phyloP scores from a whole-genome alignment of 2,113 vertebrate species.

The Myrmophylax atrothorax region DNA sequence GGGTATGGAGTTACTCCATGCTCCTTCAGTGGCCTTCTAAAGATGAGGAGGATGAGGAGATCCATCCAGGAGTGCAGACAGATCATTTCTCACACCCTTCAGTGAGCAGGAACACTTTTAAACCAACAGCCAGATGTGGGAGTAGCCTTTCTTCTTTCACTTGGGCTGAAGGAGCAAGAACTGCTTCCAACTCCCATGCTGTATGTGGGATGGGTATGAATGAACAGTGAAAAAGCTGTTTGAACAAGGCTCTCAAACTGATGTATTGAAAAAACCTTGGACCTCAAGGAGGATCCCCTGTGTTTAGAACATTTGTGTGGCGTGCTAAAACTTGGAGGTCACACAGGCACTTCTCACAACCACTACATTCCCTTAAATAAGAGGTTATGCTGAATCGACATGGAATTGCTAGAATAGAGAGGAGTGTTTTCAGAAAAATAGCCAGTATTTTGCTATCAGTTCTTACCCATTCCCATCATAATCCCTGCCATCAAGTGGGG shows the following conservation, averaged over 20 bases:
- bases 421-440: background rate
- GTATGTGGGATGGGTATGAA: fast-evolving
- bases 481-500: background rate
- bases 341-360: background rate
- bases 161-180: background rate
- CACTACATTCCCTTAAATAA: background rate
- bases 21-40: background rate
- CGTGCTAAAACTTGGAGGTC: background rate
- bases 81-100: background rate
- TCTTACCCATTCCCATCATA: background rate
- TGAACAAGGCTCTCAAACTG: background rate
- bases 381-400: background rate
- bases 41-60: background rate
- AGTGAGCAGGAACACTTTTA: background rate
- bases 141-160: background rate
- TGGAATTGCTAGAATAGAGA: background rate
- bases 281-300: background rate
- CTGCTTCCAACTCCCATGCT: background rate
- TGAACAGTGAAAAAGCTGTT: background rate
- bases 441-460: background rate
- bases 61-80: background rate
- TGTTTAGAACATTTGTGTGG: background rate
- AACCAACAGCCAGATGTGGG: background rate
- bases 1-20: background rate
- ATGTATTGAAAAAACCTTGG: background rate